Conservation (phyloP, 2,888 invertebrate genomes). For the Bursaphelenchus okinawaensis region DNA sequence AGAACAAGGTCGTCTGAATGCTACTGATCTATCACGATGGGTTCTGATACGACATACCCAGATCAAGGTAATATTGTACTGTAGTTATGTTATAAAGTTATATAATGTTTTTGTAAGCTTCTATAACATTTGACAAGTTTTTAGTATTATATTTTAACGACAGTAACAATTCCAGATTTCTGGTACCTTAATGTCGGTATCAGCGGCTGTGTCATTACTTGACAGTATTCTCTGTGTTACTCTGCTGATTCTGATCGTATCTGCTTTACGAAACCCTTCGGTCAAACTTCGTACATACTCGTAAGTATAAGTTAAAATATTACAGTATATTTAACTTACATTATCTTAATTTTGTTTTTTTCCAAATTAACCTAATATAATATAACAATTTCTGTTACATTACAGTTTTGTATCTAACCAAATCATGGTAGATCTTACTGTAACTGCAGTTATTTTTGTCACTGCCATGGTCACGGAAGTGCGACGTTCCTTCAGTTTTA, state of each 20-base stretch:
- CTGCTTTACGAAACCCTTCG: not conserved
- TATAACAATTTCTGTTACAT: not conserved
- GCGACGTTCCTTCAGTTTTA: not conserved
- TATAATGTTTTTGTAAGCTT: too few relatives aligned
- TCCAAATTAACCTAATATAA: not conserved
- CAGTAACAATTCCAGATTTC: too few relatives aligned
- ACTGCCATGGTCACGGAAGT: not conserved
- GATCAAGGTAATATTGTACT: too few relatives aligned
- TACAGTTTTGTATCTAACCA: not conserved
- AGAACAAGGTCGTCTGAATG: not conserved
- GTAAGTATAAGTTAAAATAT: too few relatives aligned
- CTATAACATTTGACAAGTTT: too few relatives aligned
- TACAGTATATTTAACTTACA: too few relatives aligned
- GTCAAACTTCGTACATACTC: not conserved
- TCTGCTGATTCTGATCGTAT: not conserved
- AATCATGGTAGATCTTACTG: not conserved
- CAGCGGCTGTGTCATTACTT: not conserved
- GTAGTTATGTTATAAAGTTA: too few relatives aligned
- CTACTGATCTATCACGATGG: not conserved
- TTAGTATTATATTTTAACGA: too few relatives aligned
- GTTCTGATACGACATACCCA: not conserved
- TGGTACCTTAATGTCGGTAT: too few relatives aligned
- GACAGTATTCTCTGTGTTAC: not conserved
- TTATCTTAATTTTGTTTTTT: too few relatives aligned
- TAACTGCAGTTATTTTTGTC: not conserved